Percentiles rank a stretch among this genome's conserved stretches.
These are phyloP conservation scores for Seison nebaliae DNA, from an alignment of 1,140 invertebrate genomes.

Conservation along the genomic window DNA sequence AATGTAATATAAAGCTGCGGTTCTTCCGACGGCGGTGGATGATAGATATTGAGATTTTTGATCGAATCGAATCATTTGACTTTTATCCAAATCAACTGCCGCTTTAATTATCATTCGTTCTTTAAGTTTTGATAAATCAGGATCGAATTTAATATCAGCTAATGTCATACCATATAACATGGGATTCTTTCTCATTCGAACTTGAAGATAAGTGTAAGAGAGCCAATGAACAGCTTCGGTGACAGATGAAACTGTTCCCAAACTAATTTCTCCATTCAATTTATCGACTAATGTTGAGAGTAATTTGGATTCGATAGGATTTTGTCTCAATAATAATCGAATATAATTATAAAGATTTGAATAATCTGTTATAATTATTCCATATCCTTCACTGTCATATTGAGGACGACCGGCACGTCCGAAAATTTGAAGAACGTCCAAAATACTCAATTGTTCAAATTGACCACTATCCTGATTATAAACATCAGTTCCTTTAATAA, in stretches of 20 bases:
- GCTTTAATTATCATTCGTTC: slow-evolving; percentile 47
- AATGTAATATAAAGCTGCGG: slow-evolving; percentile 87
- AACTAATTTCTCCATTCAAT: slow-evolving; percentile 68
- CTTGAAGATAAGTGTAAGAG: slow-evolving; percentile 79
- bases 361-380: slow-evolving; percentile 74
- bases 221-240: slow-evolving; percentile 89
- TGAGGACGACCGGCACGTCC: slow-evolving; percentile 72
- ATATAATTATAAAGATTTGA: slow-evolving; percentile 77
- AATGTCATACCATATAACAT: slow-evolving; percentile 57
- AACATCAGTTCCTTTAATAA: slow-evolving; percentile 83
- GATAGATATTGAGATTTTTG: slow-evolving; percentile 49
- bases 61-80: slow-evolving; percentile 72
- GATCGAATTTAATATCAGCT: slow-evolving; percentile 38
- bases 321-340: slow-evolving; percentile 69
- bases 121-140: slow-evolving; percentile 42
- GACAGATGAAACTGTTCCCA: slow-evolving; percentile 76
- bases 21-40: slow-evolving; percentile 58
- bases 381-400: slow-evolving; percentile 48
- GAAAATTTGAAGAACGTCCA: slow-evolving; percentile 97
- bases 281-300: slow-evolving; percentile 68
- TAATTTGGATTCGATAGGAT: slow-evolving; percentile 92
- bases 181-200: slow-evolving; percentile 72
- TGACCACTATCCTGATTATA: slow-evolving; percentile 79
- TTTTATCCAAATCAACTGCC: slow-evolving; percentile 58
- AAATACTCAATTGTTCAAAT: slow-evolving; percentile 73